Evolutionary conservation across 2,113 vertebrate genomes (phyloP), one percentile per base, ranked within the genome.

Genomic region (Siniperca chuatsi): DNA sequence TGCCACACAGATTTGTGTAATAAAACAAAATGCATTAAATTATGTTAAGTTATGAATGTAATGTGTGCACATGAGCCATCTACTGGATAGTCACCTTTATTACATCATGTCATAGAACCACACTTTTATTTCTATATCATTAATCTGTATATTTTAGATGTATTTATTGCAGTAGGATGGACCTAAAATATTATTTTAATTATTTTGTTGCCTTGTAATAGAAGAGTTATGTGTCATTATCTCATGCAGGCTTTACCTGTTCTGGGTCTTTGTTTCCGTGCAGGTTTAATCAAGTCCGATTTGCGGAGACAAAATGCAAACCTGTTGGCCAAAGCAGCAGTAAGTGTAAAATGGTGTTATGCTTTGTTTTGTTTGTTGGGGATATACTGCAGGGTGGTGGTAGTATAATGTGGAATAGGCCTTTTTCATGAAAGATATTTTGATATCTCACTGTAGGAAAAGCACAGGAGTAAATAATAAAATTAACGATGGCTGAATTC

Each of bases 281-380:
- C 89, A 99, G 98, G 92, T 21, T 95, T 98, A 52, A 98, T 99
- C 81, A 97, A 96, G 90, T 94, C 97, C 29, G 97, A 99, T 80
- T 96, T 99, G 29, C 95, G 95, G 82, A 96, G 98, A 85, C 97
- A 97, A 73, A 95, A 91, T n/a, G 97, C 97, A 37, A 98, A 97
- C 93, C 78, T 71, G 79, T 85, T 92, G 79, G 90, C 75, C 40
- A 89, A 94, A 75, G 93, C 95, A 57, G 88, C 75, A 33, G 98
- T 99, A 93, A 98, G 97, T 97, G 96, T 96, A n/a, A 13, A 57
- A 8, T 12, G 15, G 11, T 46, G 40, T 44, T 3, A 18, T 7
- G n/a, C 15, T 78, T 70, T 61, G 50, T 35, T 1, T n/a, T 55
- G 46, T 21, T 61, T 75, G 35, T n/a, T 42, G 12, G 29, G 9